Evolutionary conservation across 2,888 invertebrate genomes (phyloP).

Genomic region (Watsonalla binaria): DNA sequence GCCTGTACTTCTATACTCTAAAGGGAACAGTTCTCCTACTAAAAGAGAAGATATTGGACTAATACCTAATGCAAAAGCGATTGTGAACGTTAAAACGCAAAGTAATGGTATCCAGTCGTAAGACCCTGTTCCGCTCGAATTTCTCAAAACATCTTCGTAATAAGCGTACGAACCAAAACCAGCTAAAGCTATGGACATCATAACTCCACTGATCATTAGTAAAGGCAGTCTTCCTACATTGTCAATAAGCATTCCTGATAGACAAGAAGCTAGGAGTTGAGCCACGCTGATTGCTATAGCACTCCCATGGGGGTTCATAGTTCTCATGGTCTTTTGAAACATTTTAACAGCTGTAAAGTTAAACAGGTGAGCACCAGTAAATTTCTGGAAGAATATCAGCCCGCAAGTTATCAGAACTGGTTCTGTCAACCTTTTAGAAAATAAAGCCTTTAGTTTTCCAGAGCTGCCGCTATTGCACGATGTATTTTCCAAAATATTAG

Average conservation of each 20-base stretch:
- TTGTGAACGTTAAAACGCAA: conserved; percentile 89
- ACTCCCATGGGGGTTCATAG: conserved; percentile 88
- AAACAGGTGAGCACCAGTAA: conserved; percentile 89
- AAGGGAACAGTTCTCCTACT: conserved; percentile 84
- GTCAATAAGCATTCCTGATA: conserved; percentile 91
- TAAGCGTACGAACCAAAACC: conserved; percentile 92
- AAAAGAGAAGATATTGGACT: conserved; percentile 86
- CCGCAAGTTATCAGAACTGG: conserved; percentile 91
- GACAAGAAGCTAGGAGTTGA: conserved; percentile 88
- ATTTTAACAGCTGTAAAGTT: conserved; percentile 92
- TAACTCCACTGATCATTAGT: conserved; percentile 88
- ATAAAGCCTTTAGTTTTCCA: conserved; percentile 52
- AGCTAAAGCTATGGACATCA: conserved; percentile 91
- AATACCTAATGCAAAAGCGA: conserved; percentile 89
- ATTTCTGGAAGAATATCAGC: conserved; percentile 93
- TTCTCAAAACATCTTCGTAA: conserved; percentile 81
- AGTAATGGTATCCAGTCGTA: conserved; percentile 91
- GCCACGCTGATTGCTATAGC: conserved; percentile 91
- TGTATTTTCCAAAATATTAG: conserved; percentile 81
- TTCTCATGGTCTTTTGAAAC: conserved; percentile 89
- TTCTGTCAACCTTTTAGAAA: conserved; percentile 72
- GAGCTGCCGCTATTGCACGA: conserved; percentile 51
- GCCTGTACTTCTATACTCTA: conserved; percentile 84
- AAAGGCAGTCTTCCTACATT: conserved; percentile 90
- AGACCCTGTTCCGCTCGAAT: conserved; percentile 66